Evolutionary conservation across 2,797 vertebrate genomes (phyloP).

Genomic region (Micrastur ruficollis): DNA sequence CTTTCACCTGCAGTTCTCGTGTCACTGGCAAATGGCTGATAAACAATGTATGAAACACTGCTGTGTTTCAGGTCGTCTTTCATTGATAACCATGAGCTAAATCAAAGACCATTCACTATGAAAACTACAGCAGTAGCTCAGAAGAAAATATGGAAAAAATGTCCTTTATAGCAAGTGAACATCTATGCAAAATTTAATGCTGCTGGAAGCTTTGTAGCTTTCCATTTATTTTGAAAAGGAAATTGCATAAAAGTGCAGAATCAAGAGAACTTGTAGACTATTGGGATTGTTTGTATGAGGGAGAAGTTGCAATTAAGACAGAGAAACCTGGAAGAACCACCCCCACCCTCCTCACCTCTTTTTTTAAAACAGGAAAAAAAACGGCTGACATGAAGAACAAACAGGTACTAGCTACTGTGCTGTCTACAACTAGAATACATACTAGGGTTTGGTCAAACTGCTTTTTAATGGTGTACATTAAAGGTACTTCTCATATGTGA

Average conservation of each 20-base stretch:
- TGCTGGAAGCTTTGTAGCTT: neutral
- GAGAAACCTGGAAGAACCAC: neutral
- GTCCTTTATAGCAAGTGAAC: neutral
- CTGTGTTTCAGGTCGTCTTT: neutral
- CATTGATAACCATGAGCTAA: neutral
- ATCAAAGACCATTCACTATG: neutral
- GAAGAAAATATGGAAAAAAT: neutral
- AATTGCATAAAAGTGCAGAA: neutral
- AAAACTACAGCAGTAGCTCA: neutral
- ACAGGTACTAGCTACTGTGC: neutral
- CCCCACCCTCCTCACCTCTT: rapidly evolving
- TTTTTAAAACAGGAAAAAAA: neutral
- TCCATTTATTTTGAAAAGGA: constrained; percentile 10
- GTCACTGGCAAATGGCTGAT: neutral
- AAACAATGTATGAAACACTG: neutral
- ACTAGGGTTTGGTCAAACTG: neutral
- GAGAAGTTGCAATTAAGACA: neutral
- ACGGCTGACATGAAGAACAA: neutral
- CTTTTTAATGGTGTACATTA: neutral
- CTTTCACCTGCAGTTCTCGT: neutral
- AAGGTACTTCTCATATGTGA: neutral
- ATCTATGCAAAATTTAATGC: neutral
- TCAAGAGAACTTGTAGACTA: neutral
- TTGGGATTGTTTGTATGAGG: neutral
- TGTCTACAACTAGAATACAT: neutral